Base-by-base conservation (phyloP, 2,888 invertebrate genomes). In the Melitaea athalia region DNA sequence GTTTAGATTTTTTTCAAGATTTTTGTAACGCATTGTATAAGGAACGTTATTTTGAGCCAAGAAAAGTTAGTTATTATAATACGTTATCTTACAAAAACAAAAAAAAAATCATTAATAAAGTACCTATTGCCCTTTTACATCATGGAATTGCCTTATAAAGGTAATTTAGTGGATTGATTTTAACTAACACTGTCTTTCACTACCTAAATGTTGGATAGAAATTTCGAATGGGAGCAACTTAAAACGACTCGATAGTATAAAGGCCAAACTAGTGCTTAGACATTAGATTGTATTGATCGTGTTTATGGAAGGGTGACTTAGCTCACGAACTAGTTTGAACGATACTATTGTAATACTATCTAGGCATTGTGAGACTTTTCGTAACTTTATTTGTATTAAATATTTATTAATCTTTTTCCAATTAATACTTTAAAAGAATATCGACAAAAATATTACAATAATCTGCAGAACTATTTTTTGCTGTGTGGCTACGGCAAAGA, bases 201-300 rank as follows among this genome's bases (percentile, higher is more conserved):
- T 38, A 7, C 38, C 38, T 38, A 38, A 38, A 38, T 38, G 38
- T 1, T 38, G 5, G 38, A 49, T 14, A 6, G 14, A n/a, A 49
- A 14, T n/a, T 49, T 6, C 47, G 14, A 49, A 49, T 17, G 52
- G 8, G 24, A 24, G 52, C 52, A 11, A 52, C 1, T 15, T 7
- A 59, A 59, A 59, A 5, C 43, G 6, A 7, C 38, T 38, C 14
- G 31, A 55, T 17, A 24, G 17, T 42, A 55, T 50, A 57, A 66
- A 69, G 55, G 50, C 45, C 49, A 68, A 61, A 64, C 63, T 63
- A 33, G 11, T 55, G 45, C 63, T 59, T 59, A 49, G 53, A 61
- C 11, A 68, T 68, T 64, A 68, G 60, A 68, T 61, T 64, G 64
- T 64, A 68, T 68, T 55, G 68, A 64, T 68, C 68, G 64, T 55